phyloP scores from a whole-genome alignment of 2,113 vertebrate genomes.

The Columba janthina region DNA sequence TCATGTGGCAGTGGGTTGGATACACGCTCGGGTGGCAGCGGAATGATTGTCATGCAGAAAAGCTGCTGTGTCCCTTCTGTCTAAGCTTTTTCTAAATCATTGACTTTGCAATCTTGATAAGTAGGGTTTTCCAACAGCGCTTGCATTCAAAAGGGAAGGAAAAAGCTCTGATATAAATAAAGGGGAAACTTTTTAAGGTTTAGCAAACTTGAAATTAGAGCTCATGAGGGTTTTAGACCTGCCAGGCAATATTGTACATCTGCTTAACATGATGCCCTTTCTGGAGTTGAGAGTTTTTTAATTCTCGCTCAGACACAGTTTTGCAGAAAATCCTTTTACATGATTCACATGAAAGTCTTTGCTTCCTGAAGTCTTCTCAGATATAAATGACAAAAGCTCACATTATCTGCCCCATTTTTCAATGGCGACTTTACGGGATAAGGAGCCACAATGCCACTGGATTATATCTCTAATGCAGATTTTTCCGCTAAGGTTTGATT shows the following conservation, averaged over 20 bases:
- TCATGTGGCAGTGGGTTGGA: neutral
- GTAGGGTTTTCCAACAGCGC: neutral
- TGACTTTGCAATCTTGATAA: neutral
- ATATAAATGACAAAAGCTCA: slow-evolving; percentile 26
- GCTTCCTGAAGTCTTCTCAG: slow-evolving; percentile 40
- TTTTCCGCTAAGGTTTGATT: neutral
- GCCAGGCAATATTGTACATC: neutral
- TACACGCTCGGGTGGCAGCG: neutral
- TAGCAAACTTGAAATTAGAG: slow-evolving; percentile 14
- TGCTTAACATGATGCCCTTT: slow-evolving; percentile 4
- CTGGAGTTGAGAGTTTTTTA: neutral
- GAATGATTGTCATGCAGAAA: neutral
- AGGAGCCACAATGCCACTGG: neutral
- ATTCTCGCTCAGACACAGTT: neutral
- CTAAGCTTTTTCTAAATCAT: neutral
- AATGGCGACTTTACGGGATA: neutral
- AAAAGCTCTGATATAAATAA: neutral
- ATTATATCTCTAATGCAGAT: neutral
- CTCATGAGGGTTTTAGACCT: neutral
- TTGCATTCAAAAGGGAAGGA: neutral
- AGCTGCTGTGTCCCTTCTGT: neutral
- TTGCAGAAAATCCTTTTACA: slow-evolving; percentile 34
- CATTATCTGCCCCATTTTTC: neutral
- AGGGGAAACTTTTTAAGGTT: slow-evolving; percentile 29
- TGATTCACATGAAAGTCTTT: neutral